phyloP scores from a whole-genome alignment of 2,797 vertebrate genomes.

The Heliangelus exortis region DNA sequence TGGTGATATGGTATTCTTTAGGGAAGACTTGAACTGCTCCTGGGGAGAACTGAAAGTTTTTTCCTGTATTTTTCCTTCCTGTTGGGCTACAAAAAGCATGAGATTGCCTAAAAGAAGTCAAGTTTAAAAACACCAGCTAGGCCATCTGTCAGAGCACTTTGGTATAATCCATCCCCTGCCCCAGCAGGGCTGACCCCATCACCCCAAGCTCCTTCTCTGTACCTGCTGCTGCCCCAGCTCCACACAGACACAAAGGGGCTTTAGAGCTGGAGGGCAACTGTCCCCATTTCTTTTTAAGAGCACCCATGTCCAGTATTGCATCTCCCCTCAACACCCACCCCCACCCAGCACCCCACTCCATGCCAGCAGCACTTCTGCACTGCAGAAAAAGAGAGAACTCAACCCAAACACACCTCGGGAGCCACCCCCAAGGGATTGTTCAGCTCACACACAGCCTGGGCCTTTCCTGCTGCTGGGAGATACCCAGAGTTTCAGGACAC shows the following conservation, averaged over 20 bases:
- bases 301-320: fast-evolving
- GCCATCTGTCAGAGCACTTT: neutral
- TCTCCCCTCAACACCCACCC: neutral
- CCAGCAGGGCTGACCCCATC: neutral
- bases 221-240: neutral
- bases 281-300: too few species aligned
- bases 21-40: neutral
- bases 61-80: neutral
- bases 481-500: too few species aligned
- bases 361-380: neutral
- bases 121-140: neutral
- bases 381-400: neutral
- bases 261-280: neutral
- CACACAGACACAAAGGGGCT: neutral
- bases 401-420: neutral
- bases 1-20: neutral
- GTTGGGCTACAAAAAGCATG: neutral
- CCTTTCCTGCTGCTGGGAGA: too few species aligned
- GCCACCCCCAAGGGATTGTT: too few species aligned
- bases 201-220: neutral
- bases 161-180: neutral
- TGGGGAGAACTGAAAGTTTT: neutral
- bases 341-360: fast-evolving
- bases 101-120: neutral
- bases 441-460: too few species aligned